phyloP scores from a whole-genome alignment of 2,113 vertebrate species.

The Cairina moschata region DNA sequence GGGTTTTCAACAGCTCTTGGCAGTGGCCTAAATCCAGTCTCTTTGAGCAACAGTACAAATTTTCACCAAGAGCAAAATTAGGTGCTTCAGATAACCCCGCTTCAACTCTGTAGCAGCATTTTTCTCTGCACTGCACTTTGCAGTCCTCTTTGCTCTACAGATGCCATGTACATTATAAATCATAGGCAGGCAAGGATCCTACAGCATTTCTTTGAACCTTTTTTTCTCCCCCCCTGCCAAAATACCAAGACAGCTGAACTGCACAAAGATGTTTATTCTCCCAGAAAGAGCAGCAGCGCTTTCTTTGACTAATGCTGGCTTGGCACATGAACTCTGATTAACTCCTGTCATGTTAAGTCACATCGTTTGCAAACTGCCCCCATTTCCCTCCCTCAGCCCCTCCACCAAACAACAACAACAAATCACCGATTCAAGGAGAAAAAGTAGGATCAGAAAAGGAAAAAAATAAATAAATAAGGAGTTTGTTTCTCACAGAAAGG shows the following conservation, averaged over 20 bases:
- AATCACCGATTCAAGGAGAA: not conserved
- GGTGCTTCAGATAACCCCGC: not conserved
- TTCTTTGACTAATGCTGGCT: not conserved
- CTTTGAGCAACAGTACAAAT: not conserved
- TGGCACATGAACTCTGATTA: not conserved
- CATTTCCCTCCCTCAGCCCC: not conserved
- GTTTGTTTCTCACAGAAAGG: not conserved
- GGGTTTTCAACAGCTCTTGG: not conserved
- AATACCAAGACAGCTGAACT: not conserved
- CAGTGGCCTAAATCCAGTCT: not conserved
- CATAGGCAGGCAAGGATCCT: not conserved
- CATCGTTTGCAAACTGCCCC: not conserved
- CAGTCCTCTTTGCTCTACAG: not conserved
- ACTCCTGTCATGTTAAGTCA: slow-evolving; percentile 21
- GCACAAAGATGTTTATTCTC: slow-evolving; percentile 23
- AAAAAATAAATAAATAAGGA: not conserved
- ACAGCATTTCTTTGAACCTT: not conserved
- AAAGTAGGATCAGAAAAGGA: not conserved
- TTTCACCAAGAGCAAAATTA: not conserved
- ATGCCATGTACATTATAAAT: not conserved
- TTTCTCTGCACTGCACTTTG: not conserved
- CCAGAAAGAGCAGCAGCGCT: not conserved
- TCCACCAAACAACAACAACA: not conserved
- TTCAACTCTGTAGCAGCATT: not conserved
- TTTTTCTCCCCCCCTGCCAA: not conserved